Evolutionary conservation across 2,888 invertebrate species (phyloP).

Genomic region (Cremastinae sp.): DNA sequence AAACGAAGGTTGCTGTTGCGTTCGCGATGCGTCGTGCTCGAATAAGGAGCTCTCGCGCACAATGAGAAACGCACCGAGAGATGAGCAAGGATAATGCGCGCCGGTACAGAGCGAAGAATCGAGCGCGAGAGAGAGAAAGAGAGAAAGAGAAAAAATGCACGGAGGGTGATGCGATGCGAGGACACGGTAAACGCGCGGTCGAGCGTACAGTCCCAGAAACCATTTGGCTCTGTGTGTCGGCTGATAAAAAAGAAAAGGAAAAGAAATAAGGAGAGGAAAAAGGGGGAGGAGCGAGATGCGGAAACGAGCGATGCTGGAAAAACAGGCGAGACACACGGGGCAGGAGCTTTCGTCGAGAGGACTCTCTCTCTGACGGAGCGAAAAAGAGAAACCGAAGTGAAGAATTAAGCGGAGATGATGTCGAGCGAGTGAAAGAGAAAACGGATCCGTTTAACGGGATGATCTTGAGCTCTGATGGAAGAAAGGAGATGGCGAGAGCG

Average conservation of each 20-base stretch:
- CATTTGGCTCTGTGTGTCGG: conserved; percentile 71
- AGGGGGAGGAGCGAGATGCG: conserved; percentile 52
- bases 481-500: conserved; percentile 51
- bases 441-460: conserved; percentile 79
- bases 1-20: conserved; percentile 28
- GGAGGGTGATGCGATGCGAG: conserved; percentile 48
- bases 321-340: conserved; percentile 53
- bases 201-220: conserved; percentile 75
- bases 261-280: conserved; percentile 52
- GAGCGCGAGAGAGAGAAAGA: conserved; percentile 21
- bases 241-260: conserved; percentile 70
- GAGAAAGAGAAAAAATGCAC: conserved; percentile 33
- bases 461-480: conserved; percentile 69
- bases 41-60: conserved; percentile 41
- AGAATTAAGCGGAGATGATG: conserved; percentile 62
- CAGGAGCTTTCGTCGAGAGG: conserved; percentile 56
- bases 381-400: conserved; percentile 64
- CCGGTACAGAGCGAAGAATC: conserved; percentile 29
- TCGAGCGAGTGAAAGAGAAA: conserved; percentile 59
- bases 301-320: conserved; percentile 52
- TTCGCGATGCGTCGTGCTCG: not conserved
- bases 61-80: conserved; percentile 59
- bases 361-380: conserved; percentile 60
- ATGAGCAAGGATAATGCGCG: conserved; percentile 60
- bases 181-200: conserved; percentile 58